phyloP scores from a whole-genome alignment of 2,888 invertebrate genomes.

The Eudasyphora cyanicolor region DNA sequence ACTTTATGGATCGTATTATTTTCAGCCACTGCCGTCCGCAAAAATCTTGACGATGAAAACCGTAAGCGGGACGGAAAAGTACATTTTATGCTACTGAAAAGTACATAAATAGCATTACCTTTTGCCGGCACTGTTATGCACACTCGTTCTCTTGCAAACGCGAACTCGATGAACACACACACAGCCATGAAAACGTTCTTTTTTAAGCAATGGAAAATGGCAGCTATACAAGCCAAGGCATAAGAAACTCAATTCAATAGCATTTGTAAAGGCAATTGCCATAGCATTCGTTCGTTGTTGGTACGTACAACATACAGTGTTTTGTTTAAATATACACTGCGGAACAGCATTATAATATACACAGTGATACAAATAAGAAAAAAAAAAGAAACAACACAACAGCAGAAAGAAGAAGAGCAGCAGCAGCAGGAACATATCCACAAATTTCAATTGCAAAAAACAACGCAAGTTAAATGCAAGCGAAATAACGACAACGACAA shows the following conservation, averaged over 20 bases:
- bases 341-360: constrained; percentile 66
- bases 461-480: constrained; percentile 64
- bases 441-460: constrained; percentile 49
- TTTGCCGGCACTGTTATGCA: not conserved
- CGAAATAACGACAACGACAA: constrained; percentile 55
- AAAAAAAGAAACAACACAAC: constrained; percentile 41
- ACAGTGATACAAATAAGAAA: constrained; percentile 64
- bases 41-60: too few relatives aligned
- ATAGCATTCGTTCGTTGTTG: constrained; percentile 76
- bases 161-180: constrained; percentile 37
- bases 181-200: constrained; percentile 49
- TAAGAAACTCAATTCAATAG: constrained; percentile 77
- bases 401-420: constrained; percentile 55
- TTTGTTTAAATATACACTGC: constrained; percentile 75
- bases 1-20: too few relatives aligned
- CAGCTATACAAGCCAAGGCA: constrained; percentile 70
- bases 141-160: constrained; percentile 6
- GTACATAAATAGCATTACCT: too few relatives aligned
- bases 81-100: too few relatives aligned
- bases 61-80: too few relatives aligned
- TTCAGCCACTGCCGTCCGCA: too few relatives aligned
- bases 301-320: constrained; percentile 76
- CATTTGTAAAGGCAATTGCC: constrained; percentile 74
- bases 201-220: constrained; percentile 58
- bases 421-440: constrained; percentile 41